Base-by-base conservation (phyloP, 2,113 vertebrate species). In the Lasiurus borealis region DNA sequence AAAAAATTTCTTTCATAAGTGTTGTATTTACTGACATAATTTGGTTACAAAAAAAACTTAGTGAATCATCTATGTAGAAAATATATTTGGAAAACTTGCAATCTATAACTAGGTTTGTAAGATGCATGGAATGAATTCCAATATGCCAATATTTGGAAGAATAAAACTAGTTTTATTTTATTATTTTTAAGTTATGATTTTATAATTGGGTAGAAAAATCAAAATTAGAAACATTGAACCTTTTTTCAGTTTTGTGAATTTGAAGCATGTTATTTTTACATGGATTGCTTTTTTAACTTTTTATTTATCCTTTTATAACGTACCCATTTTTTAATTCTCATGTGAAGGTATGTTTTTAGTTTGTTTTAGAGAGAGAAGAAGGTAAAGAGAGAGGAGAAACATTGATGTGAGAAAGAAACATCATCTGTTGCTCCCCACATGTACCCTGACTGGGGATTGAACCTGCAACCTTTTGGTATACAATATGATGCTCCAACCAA, bases 21-120 rank as follows among this genome's bases (percentile, higher is more conserved):
- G 18, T 52, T 93, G 3, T 31, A 91, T 85, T 88, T 82, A 36
- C 10, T 81, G 44, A 66, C 48, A 29, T 93, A 94, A 97, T 81
- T 78, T 10, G 64, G 6, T n/a, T 96, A 90, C 29, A 40, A 36
- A 66, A 36, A 36, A 94, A 91, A 76, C 9, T 36, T 96, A 52
- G 44, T 31, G 73, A 83, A 57, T 88, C 19, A 36, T 57, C 91
- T 93, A 77, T 7, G 75, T 87, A 94, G 11, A 66, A 96, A 90
- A 29, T 85, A 11, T 7, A 40, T 96, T 93, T 94, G 69, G 76
- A 92, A 44, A 85, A 40, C 46, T 50, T 71, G 46, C 81, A 86
- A 11, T 85, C 62, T 52, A 0, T 44, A 73, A 62, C 80, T 57
- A 87, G 25, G 59, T 62, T 62, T 62, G 59, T 62, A n/a, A 85